Conservation (phyloP, 2,797 vertebrate genomes). For the Sebastes itinus region DNA sequence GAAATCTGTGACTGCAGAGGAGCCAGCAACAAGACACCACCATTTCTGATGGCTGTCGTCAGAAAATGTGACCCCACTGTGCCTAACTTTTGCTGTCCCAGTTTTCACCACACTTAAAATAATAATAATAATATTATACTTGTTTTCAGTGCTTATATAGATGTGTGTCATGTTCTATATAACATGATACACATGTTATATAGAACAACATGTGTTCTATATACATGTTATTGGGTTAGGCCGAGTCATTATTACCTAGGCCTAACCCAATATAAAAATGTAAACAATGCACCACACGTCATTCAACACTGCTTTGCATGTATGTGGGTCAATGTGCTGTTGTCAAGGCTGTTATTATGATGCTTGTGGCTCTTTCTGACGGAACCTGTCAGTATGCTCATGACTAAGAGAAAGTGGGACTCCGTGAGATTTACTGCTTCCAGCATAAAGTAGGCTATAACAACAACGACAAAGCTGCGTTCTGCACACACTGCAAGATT, state of each 20-base stretch:
- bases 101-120: too few species aligned
- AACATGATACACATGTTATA: too few species aligned
- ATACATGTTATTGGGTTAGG: too few species aligned
- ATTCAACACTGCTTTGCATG: background rate
- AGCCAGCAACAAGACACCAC: too few species aligned
- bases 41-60: too few species aligned
- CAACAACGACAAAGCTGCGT: background rate
- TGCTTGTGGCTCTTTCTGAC: background rate
- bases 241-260: background rate
- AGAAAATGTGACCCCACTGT: too few species aligned
- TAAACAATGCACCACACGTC: background rate
- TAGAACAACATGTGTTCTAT: too few species aligned
- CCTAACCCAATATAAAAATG: background rate
- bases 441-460: background rate
- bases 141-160: background rate
- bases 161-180: background rate
- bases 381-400: background rate
- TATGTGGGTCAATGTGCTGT: background rate
- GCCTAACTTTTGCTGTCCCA: too few species aligned
- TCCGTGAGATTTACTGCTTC: background rate
- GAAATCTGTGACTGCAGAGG: too few species aligned
- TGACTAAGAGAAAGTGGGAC: background rate
- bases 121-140: too few species aligned
- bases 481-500: background rate
- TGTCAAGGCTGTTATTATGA: background rate